Evolutionary conservation across 1,140 invertebrate genomes (phyloP).

Genomic region (Stratiolaelaps scimitus): DNA sequence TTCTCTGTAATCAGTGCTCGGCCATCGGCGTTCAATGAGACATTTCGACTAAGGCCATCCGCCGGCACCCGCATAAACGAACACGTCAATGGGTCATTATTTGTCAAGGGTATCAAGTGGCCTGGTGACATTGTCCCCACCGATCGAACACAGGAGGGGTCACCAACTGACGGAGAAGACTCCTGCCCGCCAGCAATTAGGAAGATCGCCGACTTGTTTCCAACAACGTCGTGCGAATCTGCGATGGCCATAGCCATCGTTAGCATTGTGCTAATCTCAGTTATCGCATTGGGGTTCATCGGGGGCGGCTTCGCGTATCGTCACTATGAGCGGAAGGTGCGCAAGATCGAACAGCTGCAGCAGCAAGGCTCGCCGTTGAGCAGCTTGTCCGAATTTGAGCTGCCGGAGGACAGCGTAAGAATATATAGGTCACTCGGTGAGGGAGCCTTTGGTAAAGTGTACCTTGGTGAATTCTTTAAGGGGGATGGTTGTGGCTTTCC

Average conservation of each 20-base stretch:
- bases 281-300: not conserved
- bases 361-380: conserved; percentile 37
- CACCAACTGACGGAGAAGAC: no score
- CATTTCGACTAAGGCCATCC: no score
- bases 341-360: conserved; percentile 2
- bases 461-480: conserved; percentile 62
- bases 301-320: conserved; percentile 55
- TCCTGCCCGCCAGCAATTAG: not conserved
- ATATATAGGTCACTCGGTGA: conserved; percentile 75
- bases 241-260: not conserved
- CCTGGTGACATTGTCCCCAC: not conserved
- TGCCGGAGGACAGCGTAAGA: conserved; percentile 65
- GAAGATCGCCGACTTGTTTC: not conserved
- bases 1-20: not conserved
- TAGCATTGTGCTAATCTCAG: not conserved
- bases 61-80: no score
- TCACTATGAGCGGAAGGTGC: conserved; percentile 44
- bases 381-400: conserved; percentile 68
- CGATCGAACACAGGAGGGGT: no score
- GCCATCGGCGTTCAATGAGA: no score
- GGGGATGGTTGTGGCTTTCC: conserved; percentile 57
- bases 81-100: no score
- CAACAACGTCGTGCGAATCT: not conserved
- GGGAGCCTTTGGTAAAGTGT: conserved; percentile 77
- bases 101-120: not conserved